Evolutionary conservation across 2,113 vertebrate species (phyloP), one percentile per base, ranked within the genome.

Genomic region (Megaceryle maxima): DNA sequence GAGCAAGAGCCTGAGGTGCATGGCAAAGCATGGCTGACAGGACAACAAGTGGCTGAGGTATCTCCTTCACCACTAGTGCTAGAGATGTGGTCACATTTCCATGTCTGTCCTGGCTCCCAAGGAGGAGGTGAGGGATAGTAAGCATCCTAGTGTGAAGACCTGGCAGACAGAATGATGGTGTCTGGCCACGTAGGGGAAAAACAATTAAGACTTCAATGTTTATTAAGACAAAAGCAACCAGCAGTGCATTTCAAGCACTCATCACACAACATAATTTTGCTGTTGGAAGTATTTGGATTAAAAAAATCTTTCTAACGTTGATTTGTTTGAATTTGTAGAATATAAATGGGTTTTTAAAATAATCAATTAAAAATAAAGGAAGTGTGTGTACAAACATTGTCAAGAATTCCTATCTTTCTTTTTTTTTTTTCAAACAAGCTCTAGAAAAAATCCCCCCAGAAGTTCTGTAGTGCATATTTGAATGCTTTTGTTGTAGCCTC

Each of bases 401-500:
- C 53, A 92, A 92, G 83, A 77, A 94, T 82, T 72, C 75, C 69
- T 63, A 84, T 95, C 70, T 90, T 95, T n/a, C n/a, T n/a, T 69
- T n/a, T 70, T 86, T 96, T 93, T 91, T 66, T 37, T 50, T 35
- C 63, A 94, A 95, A 87, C 70, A 53, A 85, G 79, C 80, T 75
- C 72, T 39, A 94, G 87, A 84, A 96, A 92, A 96, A 96, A 96
- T 93, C 91, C 77, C 72, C 73, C 37, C 94, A 96, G 96, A 95
- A 92, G 90, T 96, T 97, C 90, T 83, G 94, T 94, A 97, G 96
- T 82, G 91, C 93, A 92, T 96, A 96, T 97, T 96, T 92, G 92
- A 97, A 97, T 92, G 96, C 94, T 97, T 97, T 97, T 97, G 93
- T 97, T 93, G 96, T 97, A 97, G 97, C 93, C 97, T 97, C 97